phyloP scores from a whole-genome alignment of 2,888 invertebrate species.

The Lordiphosa andalusiaca region DNA sequence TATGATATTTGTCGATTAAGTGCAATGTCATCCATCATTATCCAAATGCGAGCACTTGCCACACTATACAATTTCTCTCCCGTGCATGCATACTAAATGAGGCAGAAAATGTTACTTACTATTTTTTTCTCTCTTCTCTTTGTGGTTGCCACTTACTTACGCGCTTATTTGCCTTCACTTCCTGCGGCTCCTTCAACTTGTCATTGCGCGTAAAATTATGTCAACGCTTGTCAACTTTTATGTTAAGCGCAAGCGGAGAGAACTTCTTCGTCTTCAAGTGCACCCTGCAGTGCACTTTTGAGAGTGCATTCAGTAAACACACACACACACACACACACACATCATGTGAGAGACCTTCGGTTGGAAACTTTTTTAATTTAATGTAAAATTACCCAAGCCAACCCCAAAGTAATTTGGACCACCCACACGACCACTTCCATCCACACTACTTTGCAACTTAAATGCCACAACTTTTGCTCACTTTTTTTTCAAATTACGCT shows the following conservation, averaged over 20 bases:
- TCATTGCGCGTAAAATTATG: slow-evolving; percentile 72
- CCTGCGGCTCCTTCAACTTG: slow-evolving; percentile 55
- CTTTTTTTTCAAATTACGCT: slow-evolving; percentile 45
- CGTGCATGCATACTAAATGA: slow-evolving; percentile 51
- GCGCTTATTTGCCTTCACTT: slow-evolving; percentile 43
- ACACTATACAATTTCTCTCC: no score
- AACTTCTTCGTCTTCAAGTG: slow-evolving; percentile 50
- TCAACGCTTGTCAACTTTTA: slow-evolving; percentile 74
- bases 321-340: neutral
- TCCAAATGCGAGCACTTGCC: slow-evolving; percentile 19
- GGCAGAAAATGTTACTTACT: slow-evolving; percentile 54
- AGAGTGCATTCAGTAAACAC: slow-evolving; percentile 60
- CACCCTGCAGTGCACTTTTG: slow-evolving; percentile 53
- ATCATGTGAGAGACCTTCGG: neutral
- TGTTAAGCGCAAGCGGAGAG: slow-evolving; percentile 25
- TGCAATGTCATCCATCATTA: slow-evolving; percentile 63
- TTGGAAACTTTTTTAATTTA: slow-evolving; percentile 64
- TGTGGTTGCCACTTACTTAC: slow-evolving; percentile 46
- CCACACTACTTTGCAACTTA: slow-evolving; percentile 31
- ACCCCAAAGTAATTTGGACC: slow-evolving; percentile 6
- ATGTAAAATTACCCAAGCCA: slow-evolving; percentile 46
- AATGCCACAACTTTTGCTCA: slow-evolving; percentile 51
- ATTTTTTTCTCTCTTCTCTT: neutral
- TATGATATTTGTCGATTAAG: slow-evolving; percentile 32
- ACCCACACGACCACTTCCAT: neutral